A percentile compares a stretch with the other conserved stretches of the same genome.
These are phyloP conservation scores for Acronicta alni DNA, from an alignment of 2,888 invertebrate species.

Conservation along the genomic window DNA sequence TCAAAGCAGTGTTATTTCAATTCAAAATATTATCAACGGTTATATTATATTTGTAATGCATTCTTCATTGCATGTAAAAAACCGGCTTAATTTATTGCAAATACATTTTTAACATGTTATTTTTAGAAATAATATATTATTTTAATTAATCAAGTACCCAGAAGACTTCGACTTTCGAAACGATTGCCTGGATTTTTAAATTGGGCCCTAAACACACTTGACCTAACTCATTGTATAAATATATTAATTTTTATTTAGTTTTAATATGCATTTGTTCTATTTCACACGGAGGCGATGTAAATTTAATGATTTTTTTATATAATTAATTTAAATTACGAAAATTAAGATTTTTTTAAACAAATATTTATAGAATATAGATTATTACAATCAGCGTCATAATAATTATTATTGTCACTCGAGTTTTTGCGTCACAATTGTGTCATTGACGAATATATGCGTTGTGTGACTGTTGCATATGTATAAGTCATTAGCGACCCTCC, in stretches of 20 bases:
- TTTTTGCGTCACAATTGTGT: constrained; percentile 35
- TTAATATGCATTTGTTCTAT: constrained; percentile 64
- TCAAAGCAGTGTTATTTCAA: too few relatives aligned
- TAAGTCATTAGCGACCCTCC: too few relatives aligned
- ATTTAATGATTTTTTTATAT: constrained; percentile 52
- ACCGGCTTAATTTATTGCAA: too few relatives aligned
- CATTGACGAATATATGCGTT: neutral
- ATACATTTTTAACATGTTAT: too few relatives aligned
- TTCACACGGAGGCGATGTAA: constrained; percentile 55
- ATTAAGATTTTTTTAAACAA: constrained; percentile 44
- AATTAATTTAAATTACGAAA: constrained; percentile 38
- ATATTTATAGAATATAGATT: constrained; percentile 31
- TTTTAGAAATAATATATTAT: too few relatives aligned
- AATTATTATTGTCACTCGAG: constrained; percentile 22
- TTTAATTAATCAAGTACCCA: neutral
- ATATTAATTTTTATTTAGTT: constrained; percentile 63
- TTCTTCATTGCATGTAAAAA: too few relatives aligned
- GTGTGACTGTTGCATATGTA: neutral
- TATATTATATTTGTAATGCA: too few relatives aligned
- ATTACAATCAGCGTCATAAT: constrained; percentile 51
- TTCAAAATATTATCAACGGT: too few relatives aligned
- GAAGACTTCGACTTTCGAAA: neutral
- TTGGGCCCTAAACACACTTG: constrained; percentile 8
- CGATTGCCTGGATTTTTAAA: neutral
- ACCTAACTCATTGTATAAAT: constrained; percentile 49